Conservation (phyloP, 1,140 invertebrate genomes). For the Probaryconus sp. region DNA sequence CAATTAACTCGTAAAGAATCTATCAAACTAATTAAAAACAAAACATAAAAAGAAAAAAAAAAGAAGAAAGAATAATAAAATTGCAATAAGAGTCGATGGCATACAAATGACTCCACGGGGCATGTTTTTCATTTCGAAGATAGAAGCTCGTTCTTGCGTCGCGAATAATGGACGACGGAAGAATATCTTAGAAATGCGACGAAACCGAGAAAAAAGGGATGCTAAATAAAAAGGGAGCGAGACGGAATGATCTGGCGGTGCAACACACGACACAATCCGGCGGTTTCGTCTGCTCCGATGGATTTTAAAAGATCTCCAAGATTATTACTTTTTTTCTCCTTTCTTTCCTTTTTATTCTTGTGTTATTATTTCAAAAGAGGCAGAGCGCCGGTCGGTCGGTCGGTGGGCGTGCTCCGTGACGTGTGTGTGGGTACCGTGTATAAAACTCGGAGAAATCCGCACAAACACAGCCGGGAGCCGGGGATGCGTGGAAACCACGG, state of each 20-base stretch:
- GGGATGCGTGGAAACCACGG: constrained; percentile 73
- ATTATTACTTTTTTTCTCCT: constrained; percentile 77
- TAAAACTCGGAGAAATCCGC: constrained; percentile 18
- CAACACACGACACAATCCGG: constrained; percentile 75
- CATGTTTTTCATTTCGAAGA: constrained; percentile 20
- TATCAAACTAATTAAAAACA: too few species aligned
- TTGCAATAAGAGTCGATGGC: too few species aligned
- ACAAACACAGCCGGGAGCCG: constrained; percentile 49
- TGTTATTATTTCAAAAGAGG: constrained; percentile 75
- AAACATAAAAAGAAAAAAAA: too few species aligned
- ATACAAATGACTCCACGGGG: too few species aligned
- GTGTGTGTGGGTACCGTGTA: constrained; percentile 30
- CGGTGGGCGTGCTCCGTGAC: constrained; percentile 47
- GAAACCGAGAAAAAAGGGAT: constrained; percentile 53
- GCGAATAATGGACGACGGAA: constrained; percentile 14
- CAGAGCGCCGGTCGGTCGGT: constrained; percentile 55
- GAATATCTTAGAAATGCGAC: constrained; percentile 37
- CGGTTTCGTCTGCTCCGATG: constrained; percentile 77
- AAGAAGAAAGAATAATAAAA: too few species aligned
- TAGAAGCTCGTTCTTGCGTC: constrained; percentile 7
- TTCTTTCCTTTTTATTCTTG: constrained; percentile 74
- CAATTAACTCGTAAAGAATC: too few species aligned
- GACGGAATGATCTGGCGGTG: constrained; percentile 32
- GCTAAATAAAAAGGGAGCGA: constrained; percentile 54
- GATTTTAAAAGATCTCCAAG: constrained; percentile 78